These are phyloP conservation scores for Drosophila algonquin DNA, from an alignment of 2,888 invertebrate genomes.

Conservation along the genomic window DNA sequence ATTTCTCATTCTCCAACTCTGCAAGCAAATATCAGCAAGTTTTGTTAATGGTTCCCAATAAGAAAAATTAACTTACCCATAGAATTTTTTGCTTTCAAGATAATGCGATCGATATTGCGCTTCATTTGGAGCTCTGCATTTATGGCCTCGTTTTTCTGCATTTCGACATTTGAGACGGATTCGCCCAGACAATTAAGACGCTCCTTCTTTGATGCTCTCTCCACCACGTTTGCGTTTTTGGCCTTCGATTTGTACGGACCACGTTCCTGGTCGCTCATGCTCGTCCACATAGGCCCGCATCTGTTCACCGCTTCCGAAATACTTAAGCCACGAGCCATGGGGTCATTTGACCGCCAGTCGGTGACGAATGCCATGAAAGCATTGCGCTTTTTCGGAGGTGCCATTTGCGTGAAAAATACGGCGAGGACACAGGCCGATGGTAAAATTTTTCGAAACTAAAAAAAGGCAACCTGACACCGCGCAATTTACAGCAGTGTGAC, in stretches of 20 bases:
- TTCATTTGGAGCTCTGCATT: conserved; percentile 68
- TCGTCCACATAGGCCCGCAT: conserved; percentile 77
- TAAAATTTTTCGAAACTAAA: too few relatives aligned
- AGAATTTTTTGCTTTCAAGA: conserved; percentile 55
- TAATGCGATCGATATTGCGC: conserved; percentile 70
- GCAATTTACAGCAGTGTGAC: too few relatives aligned
- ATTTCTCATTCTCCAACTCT: conserved; percentile 77
- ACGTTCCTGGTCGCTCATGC: conserved; percentile 69
- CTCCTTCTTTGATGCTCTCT: conserved; percentile 22
- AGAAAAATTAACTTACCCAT: conserved; percentile 57
- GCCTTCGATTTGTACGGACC: conserved; percentile 71
- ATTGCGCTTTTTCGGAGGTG: conserved; percentile 73
- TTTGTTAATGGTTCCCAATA: neutral
- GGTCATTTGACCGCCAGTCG: conserved; percentile 69
- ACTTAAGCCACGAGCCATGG: conserved; percentile 46
- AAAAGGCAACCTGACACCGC: too few relatives aligned
- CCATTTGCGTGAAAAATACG: conserved; percentile 52
- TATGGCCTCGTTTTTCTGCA: conserved; percentile 56
- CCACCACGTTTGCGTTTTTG: conserved; percentile 52
- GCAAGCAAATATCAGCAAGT: neutral
- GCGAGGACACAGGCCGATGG: too few relatives aligned
- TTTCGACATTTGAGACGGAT: conserved; percentile 61
- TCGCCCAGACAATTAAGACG: conserved; percentile 74
- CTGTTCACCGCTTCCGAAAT: conserved; percentile 56
- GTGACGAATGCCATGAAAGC: conserved; percentile 77